These are phyloP conservation scores for Sebastiscus tertius DNA, from an alignment of 2,797 vertebrate species.

Conservation along the genomic window DNA sequence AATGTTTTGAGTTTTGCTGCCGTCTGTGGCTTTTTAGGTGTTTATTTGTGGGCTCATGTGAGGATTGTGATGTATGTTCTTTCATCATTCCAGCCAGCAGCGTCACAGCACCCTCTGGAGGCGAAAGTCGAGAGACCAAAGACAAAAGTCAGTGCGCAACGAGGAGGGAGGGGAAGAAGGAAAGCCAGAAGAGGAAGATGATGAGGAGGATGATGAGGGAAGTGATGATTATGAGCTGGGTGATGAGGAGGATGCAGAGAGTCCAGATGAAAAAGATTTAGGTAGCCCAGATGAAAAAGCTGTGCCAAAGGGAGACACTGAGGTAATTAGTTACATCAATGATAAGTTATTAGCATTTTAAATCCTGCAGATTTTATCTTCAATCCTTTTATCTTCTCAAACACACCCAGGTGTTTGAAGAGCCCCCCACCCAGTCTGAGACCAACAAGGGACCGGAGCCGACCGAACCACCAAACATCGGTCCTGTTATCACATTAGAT, in stretches of 20 bases:
- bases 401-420: conserved; percentile 76
- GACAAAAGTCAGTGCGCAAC: conserved; percentile 66
- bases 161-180: conserved; percentile 42
- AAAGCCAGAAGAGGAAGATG: conserved; percentile 52
- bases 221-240: conserved; percentile 3
- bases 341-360: neutral
- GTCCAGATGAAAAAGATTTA: conserved; percentile 33
- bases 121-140: conserved; percentile 79
- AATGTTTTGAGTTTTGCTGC: neutral
- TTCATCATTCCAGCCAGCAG: conserved; percentile 79
- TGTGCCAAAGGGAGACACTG: conserved; percentile 25
- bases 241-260: conserved; percentile 56
- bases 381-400: neutral
- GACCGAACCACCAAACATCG: neutral
- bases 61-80: neutral
- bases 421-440: neutral
- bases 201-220: conserved; percentile 20
- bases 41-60: neutral
- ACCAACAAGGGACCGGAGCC: neutral
- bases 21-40: neutral
- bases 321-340: conserved; percentile 28
- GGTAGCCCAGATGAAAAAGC: conserved; percentile 39
- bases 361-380: neutral
- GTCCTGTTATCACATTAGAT: conserved; percentile 71
- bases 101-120: conserved; percentile 91